A percentile compares a stretch with the other conserved stretches of the same genome.
These are phyloP conservation scores for Eudyptes chrysolophus DNA, from an alignment of 2,113 vertebrate species.

Conservation along the genomic window DNA sequence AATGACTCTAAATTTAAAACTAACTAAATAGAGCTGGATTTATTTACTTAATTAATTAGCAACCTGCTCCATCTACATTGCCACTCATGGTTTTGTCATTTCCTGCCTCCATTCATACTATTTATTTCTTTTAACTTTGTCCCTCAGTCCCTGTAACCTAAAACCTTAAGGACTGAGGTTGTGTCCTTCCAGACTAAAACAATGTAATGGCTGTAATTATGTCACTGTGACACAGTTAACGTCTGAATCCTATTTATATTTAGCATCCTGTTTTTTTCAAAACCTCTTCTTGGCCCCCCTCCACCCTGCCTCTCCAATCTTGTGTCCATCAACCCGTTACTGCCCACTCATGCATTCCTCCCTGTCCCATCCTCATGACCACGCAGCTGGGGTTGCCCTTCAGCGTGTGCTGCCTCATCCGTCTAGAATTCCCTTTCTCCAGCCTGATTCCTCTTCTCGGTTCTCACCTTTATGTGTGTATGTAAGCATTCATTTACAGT, in stretches of 20 bases:
- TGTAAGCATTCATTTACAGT: neutral
- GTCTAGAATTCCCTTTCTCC: conserved; percentile 8
- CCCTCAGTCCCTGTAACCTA: neutral
- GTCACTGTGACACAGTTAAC: conserved; percentile 18
- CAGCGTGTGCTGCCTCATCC: neutral
- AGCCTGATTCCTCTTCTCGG: neutral
- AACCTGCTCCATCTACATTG: neutral
- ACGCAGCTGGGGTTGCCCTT: conserved; percentile 47
- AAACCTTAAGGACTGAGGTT: neutral
- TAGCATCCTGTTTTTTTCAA: conserved; percentile 13
- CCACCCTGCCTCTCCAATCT: neutral
- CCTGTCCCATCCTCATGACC: neutral
- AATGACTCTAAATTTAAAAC: neutral
- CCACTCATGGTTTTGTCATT: neutral
- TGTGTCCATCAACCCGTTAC: conserved; percentile 6
- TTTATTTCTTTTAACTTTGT: neutral
- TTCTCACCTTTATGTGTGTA: neutral
- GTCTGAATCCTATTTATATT: conserved; percentile 42
- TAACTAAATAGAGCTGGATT: neutral
- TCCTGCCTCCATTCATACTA: neutral
- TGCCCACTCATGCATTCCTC: conserved; percentile 58
- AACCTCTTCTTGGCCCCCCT: conserved; percentile 6
- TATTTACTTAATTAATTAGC: neutral
- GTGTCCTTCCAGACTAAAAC: neutral
- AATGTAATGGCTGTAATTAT: neutral